Percentiles rank a stretch among this genome's conserved stretches.
These are phyloP conservation scores for Numenius phaeopus DNA, from an alignment of 2,797 vertebrate species.

Conservation along the genomic window DNA sequence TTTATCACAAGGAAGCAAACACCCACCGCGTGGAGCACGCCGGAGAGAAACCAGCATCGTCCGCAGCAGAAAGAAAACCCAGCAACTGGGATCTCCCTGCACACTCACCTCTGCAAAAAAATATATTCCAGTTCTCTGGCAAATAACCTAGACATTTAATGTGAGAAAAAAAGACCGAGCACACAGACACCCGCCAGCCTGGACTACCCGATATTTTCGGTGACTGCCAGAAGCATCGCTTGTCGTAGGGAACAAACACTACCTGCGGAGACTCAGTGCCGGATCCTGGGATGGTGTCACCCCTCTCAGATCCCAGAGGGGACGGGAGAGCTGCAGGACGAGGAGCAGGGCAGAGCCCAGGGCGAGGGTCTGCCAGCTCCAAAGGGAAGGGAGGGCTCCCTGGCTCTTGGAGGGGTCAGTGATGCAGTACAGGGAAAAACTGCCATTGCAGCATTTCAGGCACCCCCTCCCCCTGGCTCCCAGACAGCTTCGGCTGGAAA, in stretches of 20 bases:
- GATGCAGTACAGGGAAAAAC: accelerated
- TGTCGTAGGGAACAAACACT: neutral
- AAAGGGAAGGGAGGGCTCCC: accelerated
- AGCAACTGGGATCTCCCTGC: neutral
- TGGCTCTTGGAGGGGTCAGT: neutral
- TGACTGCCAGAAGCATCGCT: neutral
- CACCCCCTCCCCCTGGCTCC: neutral
- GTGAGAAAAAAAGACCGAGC: neutral
- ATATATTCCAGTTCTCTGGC: neutral
- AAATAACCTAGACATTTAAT: neutral
- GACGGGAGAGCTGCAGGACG: accelerated
- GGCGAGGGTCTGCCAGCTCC: neutral
- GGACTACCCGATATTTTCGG: neutral
- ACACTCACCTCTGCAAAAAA: neutral
- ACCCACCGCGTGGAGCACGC: accelerated
- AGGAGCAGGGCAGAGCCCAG: neutral
- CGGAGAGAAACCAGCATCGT: neutral
- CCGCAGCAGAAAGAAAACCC: neutral
- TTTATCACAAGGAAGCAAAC: neutral
- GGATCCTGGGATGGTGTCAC: neutral
- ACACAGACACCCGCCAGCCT: neutral
- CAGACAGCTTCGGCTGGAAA: neutral
- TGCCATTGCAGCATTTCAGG: neutral
- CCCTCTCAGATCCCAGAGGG: accelerated
- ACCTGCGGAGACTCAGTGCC: accelerated